phyloP scores from a whole-genome alignment of 2,888 invertebrate species.

The Rutpela maculata region DNA sequence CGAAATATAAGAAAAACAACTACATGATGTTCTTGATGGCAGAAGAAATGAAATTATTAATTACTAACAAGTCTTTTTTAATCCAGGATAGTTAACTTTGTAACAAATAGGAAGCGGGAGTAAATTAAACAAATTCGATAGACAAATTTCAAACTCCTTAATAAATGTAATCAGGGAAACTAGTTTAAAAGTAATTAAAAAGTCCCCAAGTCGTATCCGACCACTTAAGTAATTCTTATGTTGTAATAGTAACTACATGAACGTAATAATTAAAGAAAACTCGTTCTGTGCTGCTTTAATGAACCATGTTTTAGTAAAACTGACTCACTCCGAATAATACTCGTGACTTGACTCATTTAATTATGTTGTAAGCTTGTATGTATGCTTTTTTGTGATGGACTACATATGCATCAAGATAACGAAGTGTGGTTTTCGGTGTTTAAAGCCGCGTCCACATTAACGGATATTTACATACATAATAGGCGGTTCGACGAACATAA shows the following conservation, averaged over 20 bases:
- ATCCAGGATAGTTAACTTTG: too few species aligned
- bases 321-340: not conserved
- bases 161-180: not conserved
- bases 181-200: conserved; percentile 4
- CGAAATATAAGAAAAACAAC: too few species aligned
- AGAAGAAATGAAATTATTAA: too few species aligned
- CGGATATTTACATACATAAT: too few species aligned
- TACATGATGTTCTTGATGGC: too few species aligned
- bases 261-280: not conserved
- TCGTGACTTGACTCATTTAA: not conserved
- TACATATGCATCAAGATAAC: too few species aligned
- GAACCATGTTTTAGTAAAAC: not conserved
- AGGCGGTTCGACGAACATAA: too few species aligned
- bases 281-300: not conserved
- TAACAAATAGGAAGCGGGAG: not conserved
- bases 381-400: too few species aligned
- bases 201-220: not conserved
- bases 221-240: not conserved
- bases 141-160: not conserved
- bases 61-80: too few species aligned
- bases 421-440: too few species aligned
- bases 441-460: too few species aligned
- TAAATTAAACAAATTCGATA: not conserved
- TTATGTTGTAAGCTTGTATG: not conserved
- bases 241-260: not conserved